Conservation (phyloP, 1,140 invertebrate genomes). For the Eueides isabella region DNA sequence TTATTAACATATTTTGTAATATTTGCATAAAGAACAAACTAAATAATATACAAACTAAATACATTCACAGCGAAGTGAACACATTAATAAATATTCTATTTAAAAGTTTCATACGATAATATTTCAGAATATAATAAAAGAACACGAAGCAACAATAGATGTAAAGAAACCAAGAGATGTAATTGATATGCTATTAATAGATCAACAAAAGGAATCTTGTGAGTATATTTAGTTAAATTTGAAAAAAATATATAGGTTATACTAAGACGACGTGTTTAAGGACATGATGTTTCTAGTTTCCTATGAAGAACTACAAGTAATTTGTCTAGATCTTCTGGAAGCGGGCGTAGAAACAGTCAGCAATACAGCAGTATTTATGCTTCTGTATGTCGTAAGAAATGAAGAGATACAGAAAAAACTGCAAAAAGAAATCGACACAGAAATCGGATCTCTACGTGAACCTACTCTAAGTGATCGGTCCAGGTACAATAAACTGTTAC, state of each 20-base stretch:
- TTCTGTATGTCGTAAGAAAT: constrained; percentile 86
- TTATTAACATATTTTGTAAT: not conserved
- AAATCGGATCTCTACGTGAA: constrained; percentile 83
- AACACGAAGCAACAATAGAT: constrained; percentile 83
- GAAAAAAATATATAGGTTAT: not conserved
- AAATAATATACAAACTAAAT: not conserved
- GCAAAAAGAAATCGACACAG: constrained; percentile 86
- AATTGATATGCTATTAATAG: constrained; percentile 86
- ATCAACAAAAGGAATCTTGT: constrained; percentile 64
- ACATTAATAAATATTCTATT: not conserved
- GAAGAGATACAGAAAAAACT: constrained; percentile 86
- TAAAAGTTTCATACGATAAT: not conserved
- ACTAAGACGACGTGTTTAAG: not conserved
- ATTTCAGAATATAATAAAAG: constrained; percentile 80
- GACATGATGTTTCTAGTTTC: constrained; percentile 49
- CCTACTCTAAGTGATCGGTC: constrained; percentile 84
- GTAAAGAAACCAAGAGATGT: constrained; percentile 84
- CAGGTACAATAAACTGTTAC: constrained; percentile 67
- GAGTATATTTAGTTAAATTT: constrained; percentile 14
- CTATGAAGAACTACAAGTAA: constrained; percentile 85
- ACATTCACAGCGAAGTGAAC: not conserved
- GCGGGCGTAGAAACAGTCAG: constrained; percentile 88
- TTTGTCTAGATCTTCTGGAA: constrained; percentile 87
- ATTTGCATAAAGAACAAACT: too few species aligned
- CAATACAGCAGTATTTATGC: constrained; percentile 84